Base-by-base conservation (phyloP, 2,888 invertebrate genomes). In the Papilio protenor region DNA sequence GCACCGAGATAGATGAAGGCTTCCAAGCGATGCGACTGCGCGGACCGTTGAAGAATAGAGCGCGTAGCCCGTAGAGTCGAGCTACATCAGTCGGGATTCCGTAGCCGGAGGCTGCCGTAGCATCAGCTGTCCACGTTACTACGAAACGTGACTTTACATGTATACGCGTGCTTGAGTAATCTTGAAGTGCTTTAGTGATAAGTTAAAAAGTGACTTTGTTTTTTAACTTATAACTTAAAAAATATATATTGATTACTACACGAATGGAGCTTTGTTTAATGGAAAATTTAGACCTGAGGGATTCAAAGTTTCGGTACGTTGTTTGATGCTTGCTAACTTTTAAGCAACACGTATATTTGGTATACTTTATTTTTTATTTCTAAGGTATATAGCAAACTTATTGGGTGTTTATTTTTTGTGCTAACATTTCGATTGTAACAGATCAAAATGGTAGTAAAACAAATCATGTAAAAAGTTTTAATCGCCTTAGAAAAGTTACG, bases 141-240 rank as follows among this genome's bases (percentile, higher is more conserved):
- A 86, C 84, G 84, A 84, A 85, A 85, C 88, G 91, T 89, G 88
- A 91, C 91, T 88, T 85, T 85, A 84, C 81, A 85, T 86, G 87
- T 88, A n/a, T n/a, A 90, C 89, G 90, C 91, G 90, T 87, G 89
- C 90, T 89, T 90, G 89, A 84, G 87, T 84, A 85, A 87, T 85
- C 86, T 87, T 88, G 89, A 84, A 90, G 92, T 92, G 84, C 82
- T 82, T 87, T 87, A 93, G 93, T 93, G 93, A 91, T 91, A 89
- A 90, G 90, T 88, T 85, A 87, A 88, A 90, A 91, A 91, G 93
- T 94, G 92, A 92, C 82, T 89, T 89, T 84, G 83, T 75, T 87
- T 84, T 86, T 85, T 80, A 84, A 85, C 84, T 82, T 81, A 83
- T 82, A n/a, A 71, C 71, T 82, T 40, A 40, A 84, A 87, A 86